These are phyloP conservation scores for Schizaphis graminum DNA, from an alignment of 2,888 invertebrate species.

Conservation along the genomic window DNA sequence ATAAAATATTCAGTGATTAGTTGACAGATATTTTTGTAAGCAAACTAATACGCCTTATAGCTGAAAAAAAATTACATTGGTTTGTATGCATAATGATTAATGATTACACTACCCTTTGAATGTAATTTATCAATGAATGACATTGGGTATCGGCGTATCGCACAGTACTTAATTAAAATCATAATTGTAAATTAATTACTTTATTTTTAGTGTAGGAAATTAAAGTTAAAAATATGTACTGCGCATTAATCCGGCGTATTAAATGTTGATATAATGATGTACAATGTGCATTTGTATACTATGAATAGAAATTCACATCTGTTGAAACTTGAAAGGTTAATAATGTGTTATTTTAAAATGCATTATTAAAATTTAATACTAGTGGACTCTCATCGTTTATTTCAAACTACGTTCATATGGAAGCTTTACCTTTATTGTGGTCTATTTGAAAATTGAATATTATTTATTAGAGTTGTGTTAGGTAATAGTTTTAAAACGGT, in stretches of 20 bases:
- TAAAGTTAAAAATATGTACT: background rate
- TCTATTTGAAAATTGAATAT: background rate
- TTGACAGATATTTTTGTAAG: background rate
- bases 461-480: background rate
- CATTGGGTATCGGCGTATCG: background rate
- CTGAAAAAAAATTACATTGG: background rate
- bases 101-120: background rate
- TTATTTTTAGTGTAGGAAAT: constrained; percentile 28
- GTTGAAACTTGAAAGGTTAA: background rate
- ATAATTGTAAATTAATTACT: background rate
- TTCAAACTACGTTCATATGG: background rate
- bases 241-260: background rate
- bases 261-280: background rate
- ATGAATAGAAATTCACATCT: background rate
- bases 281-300: background rate
- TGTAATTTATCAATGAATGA: constrained; percentile 18
- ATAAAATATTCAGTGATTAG: background rate
- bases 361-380: background rate
- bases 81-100: background rate
- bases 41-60: background rate
- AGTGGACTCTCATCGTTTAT: background rate
- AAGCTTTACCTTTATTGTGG: background rate
- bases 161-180: background rate
- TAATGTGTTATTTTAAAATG: background rate
- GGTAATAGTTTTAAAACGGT: background rate